Base-by-base conservation (phyloP, 2,888 invertebrate genomes). In the Cistogaster globosa region DNA sequence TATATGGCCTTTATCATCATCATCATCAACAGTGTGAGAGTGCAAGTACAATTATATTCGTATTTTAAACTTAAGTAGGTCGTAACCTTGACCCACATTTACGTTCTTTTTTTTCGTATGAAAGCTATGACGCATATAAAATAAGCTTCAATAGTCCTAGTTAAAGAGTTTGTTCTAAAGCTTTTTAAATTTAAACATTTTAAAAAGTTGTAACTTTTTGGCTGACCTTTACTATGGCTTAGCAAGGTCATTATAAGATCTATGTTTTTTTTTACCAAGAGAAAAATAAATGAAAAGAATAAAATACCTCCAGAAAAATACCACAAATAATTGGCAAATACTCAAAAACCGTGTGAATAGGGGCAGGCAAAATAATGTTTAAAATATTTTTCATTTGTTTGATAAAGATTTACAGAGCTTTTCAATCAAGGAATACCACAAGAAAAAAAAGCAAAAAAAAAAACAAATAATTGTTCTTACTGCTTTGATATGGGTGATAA, bases 11-110 rank as follows among this genome's bases (percentile, higher is more conserved):
- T 8, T 8, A 36, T 55, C 36, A 48, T 57, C n/a, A 63, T 57
- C 45, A 57, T 11, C 51, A 58, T 22, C 53, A 58, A 1, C 22
- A 51, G 26, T 57, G n/a, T 11, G 51, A 51, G 36, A 60, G 36
- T 76, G 42, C 8, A 42, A 36, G 55, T 55, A 20, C 55, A 12
- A 11, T n/a, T 62, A 48, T 51, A 14, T 53, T 26, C 20, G 55
- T 69, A 69, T 53, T 32, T 65, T 18, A 14, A 68, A 42, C 80
- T 60, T 62, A 80, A 74, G 80, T 84, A 81, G 80, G 84, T 84
- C 80, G 62, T 81, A 72, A 77, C 80, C 74, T 67, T 81, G 84
- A 84, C 80, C 84, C 67, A 80, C 65, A 76, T 84, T 76, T 67
- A 12, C 11, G n/a, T 62, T 14, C 2, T 32, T 60, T 67, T 69